Conservation (phyloP, 1,140 invertebrate species). For the Nymphalis io region DNA sequence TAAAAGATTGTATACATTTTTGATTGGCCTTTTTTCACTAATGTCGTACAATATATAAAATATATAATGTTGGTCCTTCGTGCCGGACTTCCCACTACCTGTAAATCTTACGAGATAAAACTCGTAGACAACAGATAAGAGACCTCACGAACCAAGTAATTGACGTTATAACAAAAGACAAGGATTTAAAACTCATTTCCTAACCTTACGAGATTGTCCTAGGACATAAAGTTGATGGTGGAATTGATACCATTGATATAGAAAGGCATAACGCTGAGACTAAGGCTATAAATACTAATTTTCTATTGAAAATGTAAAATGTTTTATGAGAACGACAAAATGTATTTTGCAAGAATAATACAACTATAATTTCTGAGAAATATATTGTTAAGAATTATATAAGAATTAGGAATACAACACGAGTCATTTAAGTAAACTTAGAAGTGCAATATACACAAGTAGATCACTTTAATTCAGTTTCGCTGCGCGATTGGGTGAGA, state of each 20-base stretch:
- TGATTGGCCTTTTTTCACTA: not conserved
- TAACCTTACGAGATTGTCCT: slow-evolving; percentile 51
- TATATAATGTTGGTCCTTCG: slow-evolving; percentile 43
- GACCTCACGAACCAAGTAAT: slow-evolving; percentile 60
- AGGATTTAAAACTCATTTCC: slow-evolving; percentile 47
- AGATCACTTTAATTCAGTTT: slow-evolving; percentile 49
- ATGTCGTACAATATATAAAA: not conserved
- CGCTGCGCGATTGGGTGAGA: slow-evolving; percentile 62
- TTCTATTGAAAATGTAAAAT: not conserved
- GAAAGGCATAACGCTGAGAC: slow-evolving; percentile 6
- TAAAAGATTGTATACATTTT: too few relatives aligned
- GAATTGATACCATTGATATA: slow-evolving; percentile 37
- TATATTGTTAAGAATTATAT: too few relatives aligned
- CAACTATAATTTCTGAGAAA: too few relatives aligned
- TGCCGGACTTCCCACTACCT: slow-evolving; percentile 56
- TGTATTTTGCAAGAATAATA: too few relatives aligned
- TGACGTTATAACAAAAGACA: slow-evolving; percentile 64
- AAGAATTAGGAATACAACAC: not conserved
- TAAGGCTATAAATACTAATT: not conserved
- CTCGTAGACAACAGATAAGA: slow-evolving; percentile 53
- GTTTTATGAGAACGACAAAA: not conserved
- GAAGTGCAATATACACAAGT: slow-evolving; percentile 38
- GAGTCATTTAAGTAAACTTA: not conserved
- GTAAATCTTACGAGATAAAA: slow-evolving; percentile 67
- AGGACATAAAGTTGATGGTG: slow-evolving; percentile 56